Evolutionary conservation across 2,888 invertebrate genomes (phyloP), one percentile per base, ranked within the genome.

Genomic region (Agriotes lineatus): DNA sequence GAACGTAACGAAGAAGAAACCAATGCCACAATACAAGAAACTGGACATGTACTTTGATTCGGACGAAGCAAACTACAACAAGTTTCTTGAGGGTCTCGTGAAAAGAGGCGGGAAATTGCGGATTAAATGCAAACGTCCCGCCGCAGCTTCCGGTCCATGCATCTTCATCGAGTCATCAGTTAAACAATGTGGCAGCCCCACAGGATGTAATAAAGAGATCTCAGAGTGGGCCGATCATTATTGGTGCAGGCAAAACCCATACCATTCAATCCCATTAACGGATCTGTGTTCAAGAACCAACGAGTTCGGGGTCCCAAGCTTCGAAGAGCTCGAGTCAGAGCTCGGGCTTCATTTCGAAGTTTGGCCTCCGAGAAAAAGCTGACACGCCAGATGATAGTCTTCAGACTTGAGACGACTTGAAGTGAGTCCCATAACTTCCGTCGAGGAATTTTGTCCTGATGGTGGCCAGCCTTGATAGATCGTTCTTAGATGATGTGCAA

Each of bases 1-100:
- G 94, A 95, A 80, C 90, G 93, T 18, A 97, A 97, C 82, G 89
- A 90, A 78, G 88, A 89, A 60, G 96, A 97, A 82, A 93, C 92
- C 56, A 88, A 89, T 69, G 89, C 94, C 14, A 94, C 93, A 12
- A 87, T 90, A 71, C 89, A 89, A 75, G 94, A 94, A n/a, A 79
- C 85, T 94, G 35, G 91, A 93, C 81, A 88, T 92, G 71, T 94
- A 90, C 80, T 91, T 91, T 82, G 92, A 88, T 70, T 91, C 91
- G 0, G 93, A 93, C 74, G 93, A 93, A 76, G 90, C 93, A 0
- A 90, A 93, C 81, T 94, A 94, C 78, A 87, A 90, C 75, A 85
- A 89, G 82, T 93, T 93, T 79, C 83, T 93, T 71, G 94, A 95
- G 71, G 89, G 89, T 72, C 85, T 96, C 58, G 90, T 91, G 0